Conservation (phyloP, 2,113 vertebrate genomes). For the Xiphophorus hellerii region DNA sequence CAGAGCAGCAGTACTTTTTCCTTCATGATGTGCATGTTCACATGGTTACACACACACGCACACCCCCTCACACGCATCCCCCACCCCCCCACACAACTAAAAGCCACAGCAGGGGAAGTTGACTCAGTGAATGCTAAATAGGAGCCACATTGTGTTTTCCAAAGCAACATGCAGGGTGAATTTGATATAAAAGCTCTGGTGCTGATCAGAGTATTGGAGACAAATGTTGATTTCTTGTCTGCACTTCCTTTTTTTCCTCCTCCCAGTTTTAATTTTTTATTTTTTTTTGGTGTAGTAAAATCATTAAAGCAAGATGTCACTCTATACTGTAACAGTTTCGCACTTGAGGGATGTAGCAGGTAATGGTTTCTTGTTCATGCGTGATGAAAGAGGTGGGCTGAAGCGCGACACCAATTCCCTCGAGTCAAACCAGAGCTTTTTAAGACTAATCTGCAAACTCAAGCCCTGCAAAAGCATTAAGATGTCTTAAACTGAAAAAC, state of each 20-base stretch:
- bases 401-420: conserved; percentile 4
- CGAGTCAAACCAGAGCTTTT: conserved; percentile 21
- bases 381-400: conserved; percentile 16
- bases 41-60: conserved; percentile 55
- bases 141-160: conserved; percentile 64
- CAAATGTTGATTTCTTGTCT: background rate
- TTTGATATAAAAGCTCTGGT: conserved; percentile 52
- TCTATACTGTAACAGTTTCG: background rate
- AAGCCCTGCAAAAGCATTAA: background rate
- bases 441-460: conserved; percentile 29
- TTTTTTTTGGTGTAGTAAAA: background rate
- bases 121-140: conserved; percentile 76
- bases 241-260: background rate
- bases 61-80: conserved; percentile 2
- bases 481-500: background rate
- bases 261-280: background rate
- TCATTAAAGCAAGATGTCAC: background rate
- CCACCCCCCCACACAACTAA: conserved; percentile 37
- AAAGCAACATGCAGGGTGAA: conserved; percentile 48
- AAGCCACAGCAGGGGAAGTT: conserved; percentile 64
- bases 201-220: conserved; percentile 21
- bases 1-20: conserved; percentile 29
- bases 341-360: conserved; percentile 5
- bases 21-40: conserved; percentile 45
- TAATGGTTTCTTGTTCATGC: conserved; percentile 22